A percentile compares a stretch with the other conserved stretches of the same genome.
Evolutionary conservation across 2,888 invertebrate species (phyloP).

Genomic region (Drosophila meridiana): DNA sequence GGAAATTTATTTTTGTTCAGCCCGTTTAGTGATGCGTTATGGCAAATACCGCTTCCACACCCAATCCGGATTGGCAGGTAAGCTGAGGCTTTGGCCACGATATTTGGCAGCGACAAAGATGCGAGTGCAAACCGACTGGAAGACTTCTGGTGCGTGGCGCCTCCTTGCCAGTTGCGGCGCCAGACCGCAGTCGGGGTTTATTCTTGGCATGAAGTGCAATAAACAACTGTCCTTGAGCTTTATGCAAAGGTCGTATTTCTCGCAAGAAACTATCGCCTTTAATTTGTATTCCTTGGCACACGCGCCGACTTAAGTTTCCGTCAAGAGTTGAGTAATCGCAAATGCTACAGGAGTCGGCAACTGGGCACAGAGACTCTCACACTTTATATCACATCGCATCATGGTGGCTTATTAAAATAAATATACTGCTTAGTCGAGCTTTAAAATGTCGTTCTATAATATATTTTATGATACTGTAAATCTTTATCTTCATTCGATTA

Average conservation of each 20-base stretch:
- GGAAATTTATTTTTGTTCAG: conserved; percentile 73
- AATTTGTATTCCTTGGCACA: conserved; percentile 26
- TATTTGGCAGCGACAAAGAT: conserved; percentile 59
- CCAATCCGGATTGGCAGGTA: conserved; percentile 30
- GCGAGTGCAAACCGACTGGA: conserved; percentile 71
- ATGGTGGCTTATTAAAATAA: background rate
- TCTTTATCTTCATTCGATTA: too few species aligned
- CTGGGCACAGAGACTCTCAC: background rate
- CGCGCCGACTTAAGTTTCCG: background rate
- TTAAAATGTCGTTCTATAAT: background rate
- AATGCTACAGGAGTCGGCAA: conserved; percentile 12
- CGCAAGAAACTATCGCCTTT: conserved; percentile 29
- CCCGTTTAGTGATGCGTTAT: conserved; percentile 73
- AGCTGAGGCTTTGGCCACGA: conserved; percentile 21
- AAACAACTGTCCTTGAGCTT: conserved; percentile 68
- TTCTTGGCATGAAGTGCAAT: conserved; percentile 58
- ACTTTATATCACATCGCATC: background rate
- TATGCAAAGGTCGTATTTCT: conserved; percentile 65
- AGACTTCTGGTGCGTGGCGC: conserved; percentile 67
- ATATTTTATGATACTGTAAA: background rate
- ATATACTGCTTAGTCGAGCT: background rate
- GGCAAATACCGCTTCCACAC: conserved; percentile 33
- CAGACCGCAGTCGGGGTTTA: conserved; percentile 36
- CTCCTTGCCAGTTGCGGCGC: conserved; percentile 25
- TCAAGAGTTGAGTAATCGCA: conserved; percentile 27